Evolutionary conservation across 2,888 invertebrate genomes (phyloP).

Genomic region (Polietes domitor): DNA sequence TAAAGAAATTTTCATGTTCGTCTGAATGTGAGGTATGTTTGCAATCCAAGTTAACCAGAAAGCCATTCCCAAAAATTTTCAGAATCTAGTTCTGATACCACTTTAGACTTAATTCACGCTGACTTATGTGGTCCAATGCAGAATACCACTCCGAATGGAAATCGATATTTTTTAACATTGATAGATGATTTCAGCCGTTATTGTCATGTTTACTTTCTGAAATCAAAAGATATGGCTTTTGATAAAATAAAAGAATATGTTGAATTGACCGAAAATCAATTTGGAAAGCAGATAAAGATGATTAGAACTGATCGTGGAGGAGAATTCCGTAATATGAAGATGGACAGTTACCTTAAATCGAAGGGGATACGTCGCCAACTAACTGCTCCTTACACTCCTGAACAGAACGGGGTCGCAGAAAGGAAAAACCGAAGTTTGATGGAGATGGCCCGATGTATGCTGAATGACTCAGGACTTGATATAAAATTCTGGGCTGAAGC

Average conservation of each 20-base stretch:
- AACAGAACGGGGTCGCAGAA: conserved; percentile 43
- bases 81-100: conserved; percentile 10
- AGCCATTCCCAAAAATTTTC: conserved; percentile 44
- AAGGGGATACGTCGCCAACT: not conserved
- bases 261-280: conserved; percentile 24
- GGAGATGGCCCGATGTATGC: conserved; percentile 35
- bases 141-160: conserved; percentile 10
- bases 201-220: conserved; percentile 46
- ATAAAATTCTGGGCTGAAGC: conserved; percentile 44
- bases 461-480: conserved; percentile 10
- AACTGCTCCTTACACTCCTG: conserved; percentile 17
- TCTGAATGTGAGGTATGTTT: conserved; percentile 50
- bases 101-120: conserved; percentile 33
- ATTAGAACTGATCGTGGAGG: conserved; percentile 9
- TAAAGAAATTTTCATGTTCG: conserved; percentile 17
- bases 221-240: not conserved
- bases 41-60: conserved; percentile 33
- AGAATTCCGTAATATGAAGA: not conserved
- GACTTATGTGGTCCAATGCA: conserved; percentile 46
- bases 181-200: conserved; percentile 54
- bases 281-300: conserved; percentile 14
- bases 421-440: conserved; percentile 18
- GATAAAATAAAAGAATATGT: conserved; percentile 27
- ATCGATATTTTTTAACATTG: conserved; percentile 24
- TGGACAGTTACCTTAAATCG: not conserved